Percentiles rank a stretch among this genome's conserved stretches.
Conservation (phyloP, 2,888 invertebrate genomes). For the Macrophya alboannulata region DNA sequence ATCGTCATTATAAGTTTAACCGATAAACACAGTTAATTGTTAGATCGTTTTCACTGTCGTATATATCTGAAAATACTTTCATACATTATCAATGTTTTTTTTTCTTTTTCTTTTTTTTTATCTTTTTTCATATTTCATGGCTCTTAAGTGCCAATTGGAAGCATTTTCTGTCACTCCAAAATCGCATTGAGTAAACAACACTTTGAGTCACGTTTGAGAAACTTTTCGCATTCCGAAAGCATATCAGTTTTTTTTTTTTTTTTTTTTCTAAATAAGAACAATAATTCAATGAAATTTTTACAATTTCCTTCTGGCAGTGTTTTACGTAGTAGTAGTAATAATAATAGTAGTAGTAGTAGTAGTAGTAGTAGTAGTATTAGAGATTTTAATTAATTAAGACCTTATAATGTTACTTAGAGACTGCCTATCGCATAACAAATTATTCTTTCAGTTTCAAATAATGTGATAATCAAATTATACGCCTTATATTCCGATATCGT, state of each 20-base stretch:
- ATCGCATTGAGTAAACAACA: slow-evolving; percentile 62
- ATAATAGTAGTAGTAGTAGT: not conserved
- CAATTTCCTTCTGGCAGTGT: slow-evolving; percentile 71
- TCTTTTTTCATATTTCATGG: slow-evolving; percentile 66
- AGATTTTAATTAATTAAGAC: slow-evolving; percentile 45
- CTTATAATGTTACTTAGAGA: slow-evolving; percentile 51
- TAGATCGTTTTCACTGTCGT: not conserved
- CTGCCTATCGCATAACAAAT: slow-evolving; percentile 48
- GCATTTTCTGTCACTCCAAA: slow-evolving; percentile 70
- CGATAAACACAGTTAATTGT: not conserved
- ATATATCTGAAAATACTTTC: slow-evolving; percentile 52
- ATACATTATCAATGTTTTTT: slow-evolving; percentile 61
- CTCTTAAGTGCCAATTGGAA: slow-evolving; percentile 74
- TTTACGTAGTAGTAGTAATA: slow-evolving; percentile 43
- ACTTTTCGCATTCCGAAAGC: slow-evolving; percentile 42
- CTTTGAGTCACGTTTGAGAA: slow-evolving; percentile 50
- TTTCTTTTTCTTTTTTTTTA: slow-evolving; percentile 64
- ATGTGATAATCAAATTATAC: slow-evolving; percentile 57
- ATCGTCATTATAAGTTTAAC: not conserved
- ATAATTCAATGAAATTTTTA: slow-evolving; percentile 55
- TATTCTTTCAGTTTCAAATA: slow-evolving; percentile 52
- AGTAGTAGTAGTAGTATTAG: slow-evolving; percentile 36
- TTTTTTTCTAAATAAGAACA: slow-evolving; percentile 51
- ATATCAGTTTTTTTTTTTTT: slow-evolving; percentile 58
- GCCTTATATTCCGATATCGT: slow-evolving; percentile 44